Conservation (phyloP, 1,140 invertebrate species). For the Drosophila pallidifrons region DNA sequence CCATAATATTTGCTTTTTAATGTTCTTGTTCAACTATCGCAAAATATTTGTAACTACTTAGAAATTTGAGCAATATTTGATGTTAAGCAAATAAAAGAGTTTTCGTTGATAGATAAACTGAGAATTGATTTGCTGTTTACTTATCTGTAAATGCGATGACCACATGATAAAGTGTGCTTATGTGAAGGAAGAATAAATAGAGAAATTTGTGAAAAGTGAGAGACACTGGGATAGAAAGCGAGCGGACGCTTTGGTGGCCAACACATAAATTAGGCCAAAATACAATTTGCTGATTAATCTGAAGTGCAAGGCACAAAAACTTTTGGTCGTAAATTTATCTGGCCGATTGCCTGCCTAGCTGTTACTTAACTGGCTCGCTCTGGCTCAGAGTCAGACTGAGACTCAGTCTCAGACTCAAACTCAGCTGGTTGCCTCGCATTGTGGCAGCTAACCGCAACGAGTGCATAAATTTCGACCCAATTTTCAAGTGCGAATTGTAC, state of each 20-base stretch:
- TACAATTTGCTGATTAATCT: conserved; percentile 84
- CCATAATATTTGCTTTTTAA: not conserved
- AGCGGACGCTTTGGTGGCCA: conserved; percentile 28
- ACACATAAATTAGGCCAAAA: conserved; percentile 76
- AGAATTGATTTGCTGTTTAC: conserved; percentile 9
- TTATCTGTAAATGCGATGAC: not conserved
- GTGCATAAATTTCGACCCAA: conserved; percentile 82
- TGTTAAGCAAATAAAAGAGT: conserved; percentile 1
- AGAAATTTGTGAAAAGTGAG: not conserved
- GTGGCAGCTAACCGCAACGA: conserved; percentile 66
- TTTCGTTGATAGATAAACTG: not conserved
- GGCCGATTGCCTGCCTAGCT: conserved; percentile 34
- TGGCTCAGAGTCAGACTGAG: not conserved
- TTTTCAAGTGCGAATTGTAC: conserved; percentile 78
- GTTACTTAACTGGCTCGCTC: not conserved
- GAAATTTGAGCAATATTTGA: conserved; percentile 1
- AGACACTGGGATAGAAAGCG: not conserved
- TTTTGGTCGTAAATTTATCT: conserved; percentile 73
- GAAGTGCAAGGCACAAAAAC: conserved; percentile 73
- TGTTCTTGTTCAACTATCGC: not conserved
- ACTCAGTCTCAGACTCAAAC: not conserved
- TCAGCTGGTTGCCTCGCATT: conserved; percentile 61
- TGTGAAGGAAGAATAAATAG: not conserved
- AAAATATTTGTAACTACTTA: conserved; percentile 27
- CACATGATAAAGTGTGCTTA: not conserved